Percentiles rank a stretch among this genome's conserved stretches.
phyloP scores from a whole-genome alignment of 92 coral and sea anemone species.

The Paragorgia papillata region DNA sequence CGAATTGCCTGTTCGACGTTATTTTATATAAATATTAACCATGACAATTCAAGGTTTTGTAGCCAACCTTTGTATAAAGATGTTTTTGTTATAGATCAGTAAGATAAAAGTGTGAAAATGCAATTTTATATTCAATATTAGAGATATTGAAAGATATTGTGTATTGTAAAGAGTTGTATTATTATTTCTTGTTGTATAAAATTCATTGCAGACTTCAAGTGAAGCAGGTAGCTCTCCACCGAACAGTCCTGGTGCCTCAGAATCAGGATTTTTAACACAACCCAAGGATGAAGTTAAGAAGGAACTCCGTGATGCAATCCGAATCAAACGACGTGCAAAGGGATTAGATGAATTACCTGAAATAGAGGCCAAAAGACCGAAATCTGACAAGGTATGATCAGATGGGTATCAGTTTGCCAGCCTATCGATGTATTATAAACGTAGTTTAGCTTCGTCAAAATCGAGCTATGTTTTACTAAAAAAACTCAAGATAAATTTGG shows the following conservation, averaged over 20 bases:
- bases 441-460: neutral
- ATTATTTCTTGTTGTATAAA: neutral
- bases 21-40: too few species aligned
- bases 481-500: neutral
- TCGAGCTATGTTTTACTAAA: neutral
- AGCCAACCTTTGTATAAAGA: too few species aligned
- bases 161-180: too few species aligned
- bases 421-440: neutral
- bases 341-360: conserved; percentile 93
- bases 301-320: conserved; percentile 84
- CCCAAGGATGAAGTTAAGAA: conserved; percentile 82
- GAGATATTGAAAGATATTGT: too few species aligned
- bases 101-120: too few species aligned
- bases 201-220: conserved; percentile 19
- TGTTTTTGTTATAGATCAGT: too few species aligned
- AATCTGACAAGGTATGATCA: conserved; percentile 69
- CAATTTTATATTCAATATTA: too few species aligned
- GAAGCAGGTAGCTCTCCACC: conserved; percentile 40
- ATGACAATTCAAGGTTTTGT: too few species aligned
- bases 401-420: neutral
- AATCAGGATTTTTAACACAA: conserved; percentile 26
- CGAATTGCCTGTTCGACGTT: too few species aligned
- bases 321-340: conserved; percentile 80
- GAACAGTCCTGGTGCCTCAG: conserved; percentile 13
- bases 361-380: conserved; percentile 75